phyloP scores from a whole-genome alignment of 23 tunicate species.

The Halocynthia aurantium region DNA sequence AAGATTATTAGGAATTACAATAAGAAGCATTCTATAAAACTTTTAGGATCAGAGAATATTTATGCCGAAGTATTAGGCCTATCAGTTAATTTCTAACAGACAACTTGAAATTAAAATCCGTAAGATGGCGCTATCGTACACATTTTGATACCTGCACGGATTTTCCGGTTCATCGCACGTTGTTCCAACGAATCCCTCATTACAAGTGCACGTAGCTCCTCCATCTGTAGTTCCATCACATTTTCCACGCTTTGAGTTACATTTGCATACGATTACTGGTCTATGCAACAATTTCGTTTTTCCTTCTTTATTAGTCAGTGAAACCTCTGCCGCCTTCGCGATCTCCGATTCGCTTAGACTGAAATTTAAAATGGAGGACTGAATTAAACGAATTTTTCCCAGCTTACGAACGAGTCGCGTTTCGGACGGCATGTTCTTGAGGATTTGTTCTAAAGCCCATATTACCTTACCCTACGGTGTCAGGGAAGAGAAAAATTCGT shows the following conservation, averaged over 20 bases:
- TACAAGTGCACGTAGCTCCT: conserved; percentile 44
- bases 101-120: not conserved
- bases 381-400: no score
- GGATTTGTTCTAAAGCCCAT: no score
- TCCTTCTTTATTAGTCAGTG: conserved; percentile 7
- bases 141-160: conserved; percentile 50
- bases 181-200: conserved; percentile 39
- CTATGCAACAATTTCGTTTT: conserved; percentile 1
- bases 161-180: conserved; percentile 36
- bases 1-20: not conserved
- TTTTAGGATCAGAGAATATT: not conserved
- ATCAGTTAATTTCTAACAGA: no score
- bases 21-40: not conserved
- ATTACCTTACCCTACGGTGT: no score
- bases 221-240: conserved; percentile 3
- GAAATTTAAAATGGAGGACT: not conserved
- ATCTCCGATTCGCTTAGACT: conserved; percentile 5
- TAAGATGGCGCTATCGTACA: not conserved
- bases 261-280: conserved; percentile 37
- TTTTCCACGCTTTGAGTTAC: conserved; percentile 20
- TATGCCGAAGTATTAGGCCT: no score
- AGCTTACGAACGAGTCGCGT: no score
- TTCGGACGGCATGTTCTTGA: no score
- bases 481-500: no score
- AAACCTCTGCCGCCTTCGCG: not conserved